A percentile compares a stretch with the other conserved stretches of the same genome.
phyloP scores from a whole-genome alignment of 2,888 invertebrate species.

The Philaethria dido region DNA sequence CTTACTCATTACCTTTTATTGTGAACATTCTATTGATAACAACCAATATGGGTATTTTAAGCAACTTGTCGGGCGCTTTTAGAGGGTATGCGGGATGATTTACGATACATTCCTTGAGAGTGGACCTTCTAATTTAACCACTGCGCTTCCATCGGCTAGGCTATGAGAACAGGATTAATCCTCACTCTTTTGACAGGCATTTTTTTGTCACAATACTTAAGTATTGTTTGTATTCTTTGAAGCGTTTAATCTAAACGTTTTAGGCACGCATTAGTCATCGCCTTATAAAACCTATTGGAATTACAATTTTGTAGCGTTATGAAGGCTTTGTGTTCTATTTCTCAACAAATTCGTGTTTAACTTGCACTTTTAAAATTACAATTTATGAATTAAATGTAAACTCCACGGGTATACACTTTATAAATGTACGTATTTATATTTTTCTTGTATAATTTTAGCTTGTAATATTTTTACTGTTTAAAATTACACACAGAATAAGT shows the following conservation, averaged over 20 bases:
- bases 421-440: too few species aligned
- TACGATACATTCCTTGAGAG: constrained; percentile 73
- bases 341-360: background rate
- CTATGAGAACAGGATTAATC: constrained; percentile 71
- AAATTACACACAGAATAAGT: too few species aligned
- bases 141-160: constrained; percentile 56
- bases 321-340: constrained; percentile 4
- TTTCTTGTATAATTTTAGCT: too few species aligned
- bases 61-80: constrained; percentile 44
- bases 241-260: constrained; percentile 43
- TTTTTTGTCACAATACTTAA: constrained; percentile 45
- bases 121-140: constrained; percentile 46
- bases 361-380: background rate
- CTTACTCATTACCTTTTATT: constrained; percentile 28
- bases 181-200: constrained; percentile 65
- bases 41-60: constrained; percentile 36
- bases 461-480: too few species aligned
- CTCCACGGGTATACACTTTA: too few species aligned
- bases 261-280: constrained; percentile 51
- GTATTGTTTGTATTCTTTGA: constrained; percentile 44
- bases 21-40: constrained; percentile 41
- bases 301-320: constrained; percentile 14
- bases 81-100: constrained; percentile 63
- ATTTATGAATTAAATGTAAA: background rate
- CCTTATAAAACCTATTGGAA: constrained; percentile 34